Conservation (phyloP, 1,140 invertebrate genomes). For the Bombus haemorrhoidalis region DNA sequence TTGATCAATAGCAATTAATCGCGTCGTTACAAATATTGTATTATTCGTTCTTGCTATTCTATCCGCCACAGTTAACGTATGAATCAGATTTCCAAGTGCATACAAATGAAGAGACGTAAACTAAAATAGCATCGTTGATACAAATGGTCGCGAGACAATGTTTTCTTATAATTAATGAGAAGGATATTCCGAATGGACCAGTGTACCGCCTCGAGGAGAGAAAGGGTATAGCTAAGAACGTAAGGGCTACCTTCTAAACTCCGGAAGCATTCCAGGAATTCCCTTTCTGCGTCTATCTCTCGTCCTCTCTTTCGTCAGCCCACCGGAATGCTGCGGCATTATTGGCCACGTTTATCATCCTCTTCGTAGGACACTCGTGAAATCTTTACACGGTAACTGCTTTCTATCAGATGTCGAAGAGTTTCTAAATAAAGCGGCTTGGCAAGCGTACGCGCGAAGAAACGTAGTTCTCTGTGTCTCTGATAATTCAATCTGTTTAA, state of each 20-base stretch:
- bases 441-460: background rate
- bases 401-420: background rate
- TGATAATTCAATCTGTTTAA: conserved; percentile 5
- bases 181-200: conserved; percentile 76
- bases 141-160: conserved; percentile 73
- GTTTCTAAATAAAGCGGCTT: conserved; percentile 6
- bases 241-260: conserved; percentile 73
- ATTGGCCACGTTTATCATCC: conserved; percentile 77
- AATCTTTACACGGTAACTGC: conserved; percentile 57
- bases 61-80: background rate
- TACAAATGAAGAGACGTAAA: background rate
- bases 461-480: background rate
- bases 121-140: conserved; percentile 60
- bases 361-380: conserved; percentile 53
- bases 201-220: conserved; percentile 75
- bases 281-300: conserved; percentile 59
- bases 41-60: background rate
- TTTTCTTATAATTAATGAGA: conserved; percentile 82
- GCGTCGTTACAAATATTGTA: background rate
- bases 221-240: conserved; percentile 78
- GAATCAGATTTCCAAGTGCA: background rate
- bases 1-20: background rate
- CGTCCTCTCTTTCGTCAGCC: background rate
- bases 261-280: conserved; percentile 74
- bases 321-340: conserved; percentile 69